Percentiles rank a stretch among this genome's conserved stretches.
These are phyloP conservation scores for Drosophila incognita DNA, from an alignment of 2,888 invertebrate genomes.

Conservation along the genomic window DNA sequence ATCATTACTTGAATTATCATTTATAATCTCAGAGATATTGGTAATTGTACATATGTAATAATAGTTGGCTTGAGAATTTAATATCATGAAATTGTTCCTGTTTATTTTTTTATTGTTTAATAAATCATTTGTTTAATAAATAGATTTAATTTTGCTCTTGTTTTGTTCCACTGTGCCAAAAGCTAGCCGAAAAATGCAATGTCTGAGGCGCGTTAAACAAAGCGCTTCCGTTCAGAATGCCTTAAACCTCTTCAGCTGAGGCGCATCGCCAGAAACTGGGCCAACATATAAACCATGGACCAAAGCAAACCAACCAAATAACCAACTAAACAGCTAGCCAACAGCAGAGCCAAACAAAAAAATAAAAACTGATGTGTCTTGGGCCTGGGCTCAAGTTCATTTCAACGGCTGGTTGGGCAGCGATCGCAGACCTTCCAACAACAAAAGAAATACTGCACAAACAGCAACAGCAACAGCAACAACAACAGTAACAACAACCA, in stretches of 20 bases:
- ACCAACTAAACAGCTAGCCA: conserved; percentile 26
- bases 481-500: conserved; percentile 25
- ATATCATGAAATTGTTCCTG: background rate
- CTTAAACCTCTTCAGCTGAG: conserved; percentile 41
- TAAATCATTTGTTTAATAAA: no score
- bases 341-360: background rate
- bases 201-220: conserved; percentile 70
- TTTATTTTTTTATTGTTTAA: background rate
- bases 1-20: background rate
- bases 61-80: background rate
- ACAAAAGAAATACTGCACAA: conserved; percentile 37
- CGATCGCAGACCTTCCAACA: conserved; percentile 59
- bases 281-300: conserved; percentile 67
- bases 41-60: background rate
- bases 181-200: conserved; percentile 44
- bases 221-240: conserved; percentile 70
- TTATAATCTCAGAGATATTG: background rate
- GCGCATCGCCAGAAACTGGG: conserved; percentile 59
- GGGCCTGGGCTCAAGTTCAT: conserved; percentile 73
- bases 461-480: conserved; percentile 8
- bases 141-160: no score
- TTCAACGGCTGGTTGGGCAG: conserved; percentile 75
- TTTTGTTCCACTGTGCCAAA: conserved; percentile 20
- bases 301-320: conserved; percentile 33
- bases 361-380: conserved; percentile 21